Evolutionary conservation across 2,113 vertebrate species (phyloP).

Genomic region (Nibea coibor): DNA sequence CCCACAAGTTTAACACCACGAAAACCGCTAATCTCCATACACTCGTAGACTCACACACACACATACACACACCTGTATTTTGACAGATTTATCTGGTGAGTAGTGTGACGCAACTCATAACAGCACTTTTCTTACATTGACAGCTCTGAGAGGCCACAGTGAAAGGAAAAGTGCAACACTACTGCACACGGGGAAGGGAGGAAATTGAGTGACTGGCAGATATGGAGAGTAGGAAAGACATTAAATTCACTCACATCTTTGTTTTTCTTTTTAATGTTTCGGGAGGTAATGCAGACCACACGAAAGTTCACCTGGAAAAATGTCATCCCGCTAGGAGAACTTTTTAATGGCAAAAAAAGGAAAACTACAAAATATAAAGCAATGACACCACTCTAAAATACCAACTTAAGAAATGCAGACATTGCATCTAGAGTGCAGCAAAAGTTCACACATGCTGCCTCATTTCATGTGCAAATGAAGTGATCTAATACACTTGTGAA

Average conservation of each 20-base stretch:
- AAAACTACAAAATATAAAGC: background rate
- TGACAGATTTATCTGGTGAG: conserved; percentile 70
- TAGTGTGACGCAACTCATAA: conserved; percentile 31
- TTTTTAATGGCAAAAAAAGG: background rate
- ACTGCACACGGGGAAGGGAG: background rate
- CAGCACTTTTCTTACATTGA: conserved; percentile 23
- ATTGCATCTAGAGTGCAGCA: background rate
- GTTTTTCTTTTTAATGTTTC: background rate
- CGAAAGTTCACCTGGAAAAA: background rate
- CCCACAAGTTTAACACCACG: conserved; percentile 5
- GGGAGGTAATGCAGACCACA: background rate
- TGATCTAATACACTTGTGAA: conserved; percentile 1
- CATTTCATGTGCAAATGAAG: background rate
- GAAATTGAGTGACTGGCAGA: conserved; percentile 17
- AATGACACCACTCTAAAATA: background rate
- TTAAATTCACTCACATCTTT: background rate
- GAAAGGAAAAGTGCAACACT: conserved; percentile 5
- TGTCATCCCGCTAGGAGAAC: background rate
- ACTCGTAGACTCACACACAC: conserved; percentile 3
- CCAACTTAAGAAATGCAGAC: background rate
- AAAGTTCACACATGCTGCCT: background rate
- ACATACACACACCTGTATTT: conserved; percentile 42
- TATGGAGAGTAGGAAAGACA: background rate
- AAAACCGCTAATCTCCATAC: conserved; percentile 8
- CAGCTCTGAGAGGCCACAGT: conserved; percentile 33